Percentiles rank a stretch among this genome's conserved stretches.
Evolutionary conservation across 2,888 invertebrate genomes (phyloP).

Genomic region (Patella pellucida): DNA sequence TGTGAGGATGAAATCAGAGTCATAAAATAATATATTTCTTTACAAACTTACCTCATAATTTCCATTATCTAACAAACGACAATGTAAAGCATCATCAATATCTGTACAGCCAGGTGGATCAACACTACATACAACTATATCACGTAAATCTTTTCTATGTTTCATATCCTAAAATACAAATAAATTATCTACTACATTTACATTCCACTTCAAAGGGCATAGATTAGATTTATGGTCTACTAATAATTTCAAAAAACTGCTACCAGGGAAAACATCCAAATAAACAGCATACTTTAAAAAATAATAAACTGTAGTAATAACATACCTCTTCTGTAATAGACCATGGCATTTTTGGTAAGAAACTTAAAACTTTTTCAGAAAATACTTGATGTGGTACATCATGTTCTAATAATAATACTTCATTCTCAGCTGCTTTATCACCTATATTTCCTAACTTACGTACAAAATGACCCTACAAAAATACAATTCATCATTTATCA

Average conservation of each 20-base stretch:
- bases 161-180: slow-evolving; percentile 71
- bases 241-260: neutral
- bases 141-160: slow-evolving; percentile 86
- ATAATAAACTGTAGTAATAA: slow-evolving; percentile 25
- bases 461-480: slow-evolving; percentile 88
- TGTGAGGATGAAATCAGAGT: too few relatives aligned
- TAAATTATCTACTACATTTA: too few relatives aligned
- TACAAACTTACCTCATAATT: slow-evolving; percentile 77
- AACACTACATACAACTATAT: slow-evolving; percentile 91
- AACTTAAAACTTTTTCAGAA: slow-evolving; percentile 92
- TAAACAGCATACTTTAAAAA: neutral
- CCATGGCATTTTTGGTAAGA: slow-evolving; percentile 92
- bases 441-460: slow-evolving; percentile 92
- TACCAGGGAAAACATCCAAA: neutral
- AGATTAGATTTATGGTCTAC: too few relatives aligned
- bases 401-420: slow-evolving; percentile 92
- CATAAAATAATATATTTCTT: too few relatives aligned
- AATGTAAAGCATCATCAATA: slow-evolving; percentile 98
- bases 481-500: too few relatives aligned
- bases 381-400: slow-evolving; percentile 97
- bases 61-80: slow-evolving; percentile 80
- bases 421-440: slow-evolving; percentile 95
- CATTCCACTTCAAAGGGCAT: too few relatives aligned
- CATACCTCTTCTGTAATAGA: slow-evolving; percentile 84
- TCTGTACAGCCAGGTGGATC: slow-evolving; percentile 99